Evolutionary conservation across 1,140 invertebrate species (phyloP).

Genomic region (Penaeus japonicus): DNA sequence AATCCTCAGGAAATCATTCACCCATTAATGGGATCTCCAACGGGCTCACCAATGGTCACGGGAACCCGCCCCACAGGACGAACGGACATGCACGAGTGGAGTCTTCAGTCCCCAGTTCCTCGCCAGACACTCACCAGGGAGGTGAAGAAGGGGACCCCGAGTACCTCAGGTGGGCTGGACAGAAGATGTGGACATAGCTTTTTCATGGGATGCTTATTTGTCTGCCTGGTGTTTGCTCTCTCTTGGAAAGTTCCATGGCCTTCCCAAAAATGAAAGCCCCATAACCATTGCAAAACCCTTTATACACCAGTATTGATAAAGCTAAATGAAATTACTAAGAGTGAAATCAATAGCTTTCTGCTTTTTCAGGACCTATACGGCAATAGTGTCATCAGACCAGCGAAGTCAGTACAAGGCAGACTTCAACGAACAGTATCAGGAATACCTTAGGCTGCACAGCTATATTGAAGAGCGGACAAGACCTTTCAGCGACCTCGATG

Average conservation of each 20-base stretch:
- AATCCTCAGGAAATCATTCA: constrained; percentile 46
- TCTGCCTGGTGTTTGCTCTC: too few relatives aligned
- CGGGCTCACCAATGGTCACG: constrained; percentile 43
- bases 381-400: constrained; percentile 33
- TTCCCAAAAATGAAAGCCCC: too few relatives aligned
- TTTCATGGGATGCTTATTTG: too few relatives aligned
- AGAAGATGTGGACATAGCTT: too few relatives aligned
- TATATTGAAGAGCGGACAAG: constrained; percentile 24
- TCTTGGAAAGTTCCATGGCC: too few relatives aligned
- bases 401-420: constrained; percentile 43
- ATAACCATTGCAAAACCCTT: too few relatives aligned
- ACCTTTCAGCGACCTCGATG: constrained; percentile 31
- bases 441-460: constrained; percentile 24
- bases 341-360: too few relatives aligned
- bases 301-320: too few relatives aligned
- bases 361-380: constrained; percentile 29
- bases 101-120: constrained; percentile 25
- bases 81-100: constrained; percentile 21
- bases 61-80: constrained; percentile 26
- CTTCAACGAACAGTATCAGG: constrained; percentile 41
- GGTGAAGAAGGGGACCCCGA: constrained; percentile 3
- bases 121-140: constrained; percentile 33
- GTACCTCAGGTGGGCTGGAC: constrained; percentile 1
- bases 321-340: too few relatives aligned
- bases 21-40: constrained; percentile 40